Percentiles rank a stretch among this genome's conserved stretches.
phyloP scores from a whole-genome alignment of 2,113 vertebrate species.

The Spea multiplicata region DNA sequence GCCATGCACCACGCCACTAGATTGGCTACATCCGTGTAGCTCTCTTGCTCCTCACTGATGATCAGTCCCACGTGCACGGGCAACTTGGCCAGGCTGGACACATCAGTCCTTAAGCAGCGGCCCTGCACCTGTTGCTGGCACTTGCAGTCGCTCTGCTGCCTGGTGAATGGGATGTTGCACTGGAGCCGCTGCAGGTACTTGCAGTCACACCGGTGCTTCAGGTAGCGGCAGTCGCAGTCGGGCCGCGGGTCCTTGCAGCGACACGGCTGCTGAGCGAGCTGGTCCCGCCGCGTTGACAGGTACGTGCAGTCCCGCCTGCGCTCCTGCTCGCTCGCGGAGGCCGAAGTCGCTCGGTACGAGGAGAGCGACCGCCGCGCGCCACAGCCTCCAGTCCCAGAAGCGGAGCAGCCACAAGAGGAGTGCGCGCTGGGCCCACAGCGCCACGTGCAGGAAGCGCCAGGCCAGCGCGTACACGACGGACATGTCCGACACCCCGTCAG shows the following conservation, averaged over 20 bases:
- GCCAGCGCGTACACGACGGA: constrained; percentile 75
- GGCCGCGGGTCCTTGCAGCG: constrained; percentile 43
- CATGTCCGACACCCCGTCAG: constrained; percentile 59
- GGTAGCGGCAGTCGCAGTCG: constrained; percentile 33
- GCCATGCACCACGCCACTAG: constrained; percentile 97
- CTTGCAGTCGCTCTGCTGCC: constrained; percentile 21
- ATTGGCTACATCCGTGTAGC: constrained; percentile 87
- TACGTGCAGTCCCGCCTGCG: neutral
- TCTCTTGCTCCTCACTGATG: constrained; percentile 83
- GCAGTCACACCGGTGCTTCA: constrained; percentile 10
- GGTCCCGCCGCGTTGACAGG: constrained; percentile 56
- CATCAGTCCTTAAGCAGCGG: constrained; percentile 71
- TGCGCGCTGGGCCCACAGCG: constrained; percentile 74
- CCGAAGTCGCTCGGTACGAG: constrained; percentile 60
- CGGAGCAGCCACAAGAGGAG: constrained; percentile 69
- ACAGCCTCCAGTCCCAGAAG: constrained; percentile 70
- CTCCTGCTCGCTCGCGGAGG: constrained; percentile 43
- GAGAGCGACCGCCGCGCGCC: constrained; percentile 64
- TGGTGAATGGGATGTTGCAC: too few relatives aligned
- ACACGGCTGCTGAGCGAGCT: constrained; percentile 30
- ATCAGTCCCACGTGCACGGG: constrained; percentile 86
- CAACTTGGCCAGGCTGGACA: constrained; percentile 76
- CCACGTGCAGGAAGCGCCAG: constrained; percentile 76
- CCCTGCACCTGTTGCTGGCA: constrained; percentile 38
- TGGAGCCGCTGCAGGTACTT: neutral